Percentiles rank a stretch among this genome's conserved stretches.
Evolutionary conservation across 2,888 invertebrate genomes (phyloP).

Genomic region (Cantharis flavilabris): DNA sequence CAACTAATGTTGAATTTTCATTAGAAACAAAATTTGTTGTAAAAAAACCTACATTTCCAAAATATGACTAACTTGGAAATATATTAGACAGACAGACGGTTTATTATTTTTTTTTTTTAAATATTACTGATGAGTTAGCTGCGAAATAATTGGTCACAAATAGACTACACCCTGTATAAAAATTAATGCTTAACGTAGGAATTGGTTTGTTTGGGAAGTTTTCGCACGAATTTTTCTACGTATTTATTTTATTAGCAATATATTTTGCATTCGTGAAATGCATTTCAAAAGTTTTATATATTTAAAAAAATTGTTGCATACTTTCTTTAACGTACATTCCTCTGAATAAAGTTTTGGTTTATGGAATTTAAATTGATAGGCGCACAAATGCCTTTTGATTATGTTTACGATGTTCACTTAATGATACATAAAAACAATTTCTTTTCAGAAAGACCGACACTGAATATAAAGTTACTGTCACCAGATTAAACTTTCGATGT

Average conservation of each 20-base stretch:
- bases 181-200: neutral
- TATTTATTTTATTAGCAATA: neutral
- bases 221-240: neutral
- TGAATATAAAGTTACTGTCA: conserved; percentile 31
- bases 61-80: too few relatives aligned
- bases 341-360: conserved; percentile 24
- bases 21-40: too few relatives aligned
- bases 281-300: neutral
- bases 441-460: conserved; percentile 29
- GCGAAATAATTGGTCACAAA: too few relatives aligned
- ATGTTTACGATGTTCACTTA: conserved; percentile 31
- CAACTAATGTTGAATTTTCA: too few relatives aligned
- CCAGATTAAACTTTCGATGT: conserved; percentile 30
- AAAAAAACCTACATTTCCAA: too few relatives aligned
- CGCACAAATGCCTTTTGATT: conserved; percentile 27
- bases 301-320: conserved; percentile 3
- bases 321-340: conserved; percentile 16
- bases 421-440: conserved; percentile 32
- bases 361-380: conserved; percentile 30
- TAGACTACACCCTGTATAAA: too few relatives aligned
- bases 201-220: neutral
- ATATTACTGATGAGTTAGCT: too few relatives aligned
- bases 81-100: too few relatives aligned
- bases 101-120: too few relatives aligned
- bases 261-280: neutral